Conservation (phyloP, 2,113 vertebrate genomes). For the Proteles cristata region DNA sequence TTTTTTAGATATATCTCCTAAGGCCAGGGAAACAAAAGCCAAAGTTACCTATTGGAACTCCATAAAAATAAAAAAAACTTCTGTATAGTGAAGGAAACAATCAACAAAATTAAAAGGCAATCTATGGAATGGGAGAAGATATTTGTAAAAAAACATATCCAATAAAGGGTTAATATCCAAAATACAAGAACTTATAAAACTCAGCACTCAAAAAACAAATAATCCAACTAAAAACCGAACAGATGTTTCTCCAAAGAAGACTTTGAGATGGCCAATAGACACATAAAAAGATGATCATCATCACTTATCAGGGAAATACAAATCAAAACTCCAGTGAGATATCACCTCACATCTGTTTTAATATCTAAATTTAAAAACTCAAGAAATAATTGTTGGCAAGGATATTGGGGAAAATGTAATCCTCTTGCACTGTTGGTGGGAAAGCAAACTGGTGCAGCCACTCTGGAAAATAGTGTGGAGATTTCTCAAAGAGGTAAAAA, state of each 20-base stretch:
- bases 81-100: neutral
- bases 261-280: neutral
- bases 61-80: neutral
- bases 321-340: neutral
- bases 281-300: neutral
- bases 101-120: neutral
- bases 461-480: too few species aligned
- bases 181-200: neutral
- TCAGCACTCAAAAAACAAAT: neutral
- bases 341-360: neutral
- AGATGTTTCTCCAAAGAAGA: neutral
- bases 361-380: neutral
- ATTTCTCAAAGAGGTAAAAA: too few species aligned
- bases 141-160: neutral
- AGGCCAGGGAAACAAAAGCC: too few species aligned
- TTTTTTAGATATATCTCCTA: too few species aligned
- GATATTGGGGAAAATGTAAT: too few species aligned
- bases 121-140: neutral
- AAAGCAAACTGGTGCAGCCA: too few species aligned
- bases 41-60: neutral
- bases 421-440: too few species aligned
- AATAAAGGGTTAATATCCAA: neutral
- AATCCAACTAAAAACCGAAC: too few species aligned
- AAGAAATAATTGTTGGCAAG: too few species aligned
- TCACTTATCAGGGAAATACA: neutral